Evolutionary conservation across 1,140 invertebrate genomes (phyloP), one percentile per base, ranked within the genome.

Genomic region (Rhyzopertha dominica): DNA sequence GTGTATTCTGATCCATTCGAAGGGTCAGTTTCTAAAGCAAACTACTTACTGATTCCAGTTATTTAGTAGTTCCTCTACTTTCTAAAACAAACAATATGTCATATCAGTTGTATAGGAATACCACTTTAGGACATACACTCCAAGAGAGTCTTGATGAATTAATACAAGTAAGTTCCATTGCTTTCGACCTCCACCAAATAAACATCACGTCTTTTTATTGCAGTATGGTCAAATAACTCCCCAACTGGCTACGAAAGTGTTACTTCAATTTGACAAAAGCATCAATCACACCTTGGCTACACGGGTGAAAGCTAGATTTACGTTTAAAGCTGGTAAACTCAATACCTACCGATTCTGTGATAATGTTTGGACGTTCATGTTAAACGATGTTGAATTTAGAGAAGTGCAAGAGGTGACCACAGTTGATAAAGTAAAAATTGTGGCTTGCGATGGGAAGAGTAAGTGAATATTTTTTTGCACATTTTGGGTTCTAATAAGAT

Each of bases 281-380:
- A 97, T 99, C 47, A 99, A 98, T 67, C 85, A 82, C 62, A 92
- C 94, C 9, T 68, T 99, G 24, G 87, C 92, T n/a, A 89, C 81
- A 36, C 78, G 86, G 69, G 90, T 97, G 1, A 96, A 93, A 67
- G 90, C 90, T 28, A 79, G 91, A 61, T 77, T 97, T 39, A 90
- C 86, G 19, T 97, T 98, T 66, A 96, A 95, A 84, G 92, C 93
- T 53, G 90, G 89, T 23, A 96, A 96, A 78, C 73, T 99, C 47
- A 95, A 95, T 63, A 98, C 95, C 0, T 99, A 99, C 69, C 80
- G 96, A 59, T 99, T 98, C 74, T 99, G 96, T 80, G 96, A 99
- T 74, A 99, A 99, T 77, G 96, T 99, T 1, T 99, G 96, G 96
- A 99, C 95, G n/a, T 97, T 99, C 64, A 90, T 98, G 76, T 75